Base-by-base conservation (phyloP, 2,888 invertebrate species). In the Drosophila algonquin region DNA sequence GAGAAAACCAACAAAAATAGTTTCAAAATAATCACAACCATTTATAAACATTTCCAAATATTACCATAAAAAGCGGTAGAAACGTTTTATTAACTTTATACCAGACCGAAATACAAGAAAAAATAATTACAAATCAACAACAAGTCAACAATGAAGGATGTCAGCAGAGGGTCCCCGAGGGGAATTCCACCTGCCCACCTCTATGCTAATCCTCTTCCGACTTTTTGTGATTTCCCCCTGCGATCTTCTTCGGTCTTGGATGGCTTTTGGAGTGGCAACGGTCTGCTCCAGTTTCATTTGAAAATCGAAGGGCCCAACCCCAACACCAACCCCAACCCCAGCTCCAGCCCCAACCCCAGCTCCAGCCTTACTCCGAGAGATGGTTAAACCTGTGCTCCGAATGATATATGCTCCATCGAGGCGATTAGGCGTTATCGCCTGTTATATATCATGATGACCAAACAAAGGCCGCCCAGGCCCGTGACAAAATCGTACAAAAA, bases 401-500 rank as follows among this genome's bases (percentile, higher is more conserved):
- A 55, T 61, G 61, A 61, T 61, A 61, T 58, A 59, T 53, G 64
- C 53, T 54, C 47, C 40, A 61, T 44, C 40, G 59, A 55, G 62
- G 62, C 71, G 77, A 73, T 65, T 58, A 58, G 71, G 57, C 64
- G 48, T 75, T 83, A 77, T 82, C 75, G 56, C 18, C 45, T 32
- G 76, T 64, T 79, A 73, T 75, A 75, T 75, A 82, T 83, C 80
- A 78, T 54, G 63, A 69, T 75, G 69, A 57, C 68, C 77, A 76
- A 65, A 79, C 78, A 80, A 83, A 83, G 74, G 70, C 73, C 65
- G 63, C 48, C 59, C 52, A 67, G 40, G 40, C 40, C 40, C 40
- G 40, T 40, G 40, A 84, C 81, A 81, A 81, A 81, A 81, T 84
- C 74, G 79, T 81, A 81, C 81, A 81, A 68, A 64, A 52, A 81